A percentile compares a stretch with the other conserved stretches of the same genome.
These are phyloP conservation scores for Sigmodon hispidus DNA, from an alignment of 2,113 vertebrate species.

Conservation along the genomic window DNA sequence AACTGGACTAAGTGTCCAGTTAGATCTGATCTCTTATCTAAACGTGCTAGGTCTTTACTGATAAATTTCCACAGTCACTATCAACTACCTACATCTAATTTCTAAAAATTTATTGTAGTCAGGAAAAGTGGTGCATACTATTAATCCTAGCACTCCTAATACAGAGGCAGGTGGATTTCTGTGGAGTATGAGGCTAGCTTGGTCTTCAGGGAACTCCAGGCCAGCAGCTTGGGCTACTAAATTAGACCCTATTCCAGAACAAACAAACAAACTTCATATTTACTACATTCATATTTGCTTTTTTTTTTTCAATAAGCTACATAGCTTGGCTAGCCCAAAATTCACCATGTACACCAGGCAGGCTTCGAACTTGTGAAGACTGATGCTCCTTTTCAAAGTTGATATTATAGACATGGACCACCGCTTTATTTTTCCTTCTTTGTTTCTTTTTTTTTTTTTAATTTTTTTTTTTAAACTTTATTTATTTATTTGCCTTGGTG, in stretches of 20 bases:
- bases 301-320: not conserved
- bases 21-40: not conserved
- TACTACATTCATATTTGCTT: not conserved
- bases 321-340: not conserved
- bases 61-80: not conserved
- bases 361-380: too few species aligned
- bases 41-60: not conserved
- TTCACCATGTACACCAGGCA: not conserved
- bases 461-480: too few species aligned
- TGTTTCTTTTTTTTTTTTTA: not conserved
- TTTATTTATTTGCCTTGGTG: not conserved
- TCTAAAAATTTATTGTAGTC: not conserved
- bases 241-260: not conserved
- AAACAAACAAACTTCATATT: not conserved
- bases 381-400: not conserved
- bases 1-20: not conserved
- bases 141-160: too few species aligned
- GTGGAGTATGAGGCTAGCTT: not conserved
- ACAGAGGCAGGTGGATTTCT: not conserved
- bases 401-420: not conserved
- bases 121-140: not conserved
- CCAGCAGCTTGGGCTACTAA: not conserved
- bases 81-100: not conserved
- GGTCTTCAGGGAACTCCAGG: not conserved
- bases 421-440: not conserved